Conservation (phyloP, 1,140 invertebrate genomes). For the Drosophila prosaltans region DNA sequence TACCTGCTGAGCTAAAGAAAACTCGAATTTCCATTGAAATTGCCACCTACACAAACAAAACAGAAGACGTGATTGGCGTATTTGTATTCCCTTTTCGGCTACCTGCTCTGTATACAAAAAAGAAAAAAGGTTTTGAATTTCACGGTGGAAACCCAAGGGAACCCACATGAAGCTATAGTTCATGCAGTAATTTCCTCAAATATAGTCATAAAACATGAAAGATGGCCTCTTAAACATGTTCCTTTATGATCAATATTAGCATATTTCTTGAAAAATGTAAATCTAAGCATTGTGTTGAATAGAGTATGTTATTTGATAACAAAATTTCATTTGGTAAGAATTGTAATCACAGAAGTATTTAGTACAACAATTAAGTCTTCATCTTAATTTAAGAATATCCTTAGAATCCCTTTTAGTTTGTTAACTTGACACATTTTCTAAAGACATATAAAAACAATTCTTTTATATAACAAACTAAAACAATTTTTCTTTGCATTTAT, state of each 20-base stretch:
- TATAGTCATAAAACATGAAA: neutral
- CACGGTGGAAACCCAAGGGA: slow-evolving; percentile 6
- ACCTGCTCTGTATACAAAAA: slow-evolving; percentile 49
- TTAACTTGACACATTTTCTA: too few species aligned
- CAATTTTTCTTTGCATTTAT: slow-evolving; percentile 53
- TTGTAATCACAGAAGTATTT: too few species aligned
- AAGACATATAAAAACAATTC: neutral
- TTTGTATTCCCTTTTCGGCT: slow-evolving; percentile 20
- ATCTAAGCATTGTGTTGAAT: neutral
- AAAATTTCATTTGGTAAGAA: too few species aligned
- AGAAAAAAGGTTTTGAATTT: slow-evolving; percentile 37
- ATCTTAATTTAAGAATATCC: too few species aligned
- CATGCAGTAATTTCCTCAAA: neutral
- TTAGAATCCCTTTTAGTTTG: too few species aligned
- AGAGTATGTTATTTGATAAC: too few species aligned
- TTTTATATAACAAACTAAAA: slow-evolving; percentile 60
- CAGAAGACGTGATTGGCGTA: slow-evolving; percentile 18
- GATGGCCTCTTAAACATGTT: neutral
- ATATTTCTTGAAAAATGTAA: neutral
- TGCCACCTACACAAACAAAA: slow-evolving; percentile 32
- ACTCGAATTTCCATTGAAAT: slow-evolving; percentile 63
- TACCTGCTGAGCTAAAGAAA: slow-evolving; percentile 67
- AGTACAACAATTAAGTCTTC: too few species aligned
- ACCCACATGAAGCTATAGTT: slow-evolving; percentile 4
- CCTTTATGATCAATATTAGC: neutral